These are phyloP conservation scores for Platycercus adscitus DNA, from an alignment of 2,113 vertebrate genomes.

Conservation along the genomic window DNA sequence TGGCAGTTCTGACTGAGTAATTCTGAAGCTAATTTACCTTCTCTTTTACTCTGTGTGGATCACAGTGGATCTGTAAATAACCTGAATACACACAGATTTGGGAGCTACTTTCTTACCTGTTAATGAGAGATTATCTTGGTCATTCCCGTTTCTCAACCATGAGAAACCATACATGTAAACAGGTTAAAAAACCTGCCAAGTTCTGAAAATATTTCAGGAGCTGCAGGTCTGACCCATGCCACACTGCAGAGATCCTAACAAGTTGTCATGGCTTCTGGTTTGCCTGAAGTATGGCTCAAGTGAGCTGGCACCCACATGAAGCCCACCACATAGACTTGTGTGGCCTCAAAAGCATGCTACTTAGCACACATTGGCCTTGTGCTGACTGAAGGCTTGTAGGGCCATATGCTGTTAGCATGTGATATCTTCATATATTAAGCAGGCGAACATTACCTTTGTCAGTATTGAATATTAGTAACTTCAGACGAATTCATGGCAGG, in stretches of 20 bases:
- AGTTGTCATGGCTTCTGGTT: not conserved
- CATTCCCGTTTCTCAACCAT: not conserved
- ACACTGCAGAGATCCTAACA: not conserved
- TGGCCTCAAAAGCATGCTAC: rapidly evolving
- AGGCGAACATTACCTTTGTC: no score
- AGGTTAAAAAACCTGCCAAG: not conserved
- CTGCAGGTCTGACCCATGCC: not conserved
- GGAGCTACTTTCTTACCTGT: not conserved
- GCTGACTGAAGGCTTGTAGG: not conserved
- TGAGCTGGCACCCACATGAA: not conserved
- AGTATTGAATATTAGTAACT: not conserved
- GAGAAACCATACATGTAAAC: not conserved
- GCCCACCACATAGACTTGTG: not conserved
- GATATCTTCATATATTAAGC: not conserved
- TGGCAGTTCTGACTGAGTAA: not conserved
- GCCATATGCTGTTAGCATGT: rapidly evolving
- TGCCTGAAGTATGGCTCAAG: not conserved
- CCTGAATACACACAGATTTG: not conserved
- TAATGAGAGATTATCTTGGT: not conserved
- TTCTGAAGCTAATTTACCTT: not conserved
- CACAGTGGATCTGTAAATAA: not conserved
- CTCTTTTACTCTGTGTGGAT: not conserved
- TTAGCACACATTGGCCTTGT: not conserved
- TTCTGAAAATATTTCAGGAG: not conserved
- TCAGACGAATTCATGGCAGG: not conserved